Base-by-base conservation (phyloP, 2,888 invertebrate species). In the Netelia fuscicornis region DNA sequence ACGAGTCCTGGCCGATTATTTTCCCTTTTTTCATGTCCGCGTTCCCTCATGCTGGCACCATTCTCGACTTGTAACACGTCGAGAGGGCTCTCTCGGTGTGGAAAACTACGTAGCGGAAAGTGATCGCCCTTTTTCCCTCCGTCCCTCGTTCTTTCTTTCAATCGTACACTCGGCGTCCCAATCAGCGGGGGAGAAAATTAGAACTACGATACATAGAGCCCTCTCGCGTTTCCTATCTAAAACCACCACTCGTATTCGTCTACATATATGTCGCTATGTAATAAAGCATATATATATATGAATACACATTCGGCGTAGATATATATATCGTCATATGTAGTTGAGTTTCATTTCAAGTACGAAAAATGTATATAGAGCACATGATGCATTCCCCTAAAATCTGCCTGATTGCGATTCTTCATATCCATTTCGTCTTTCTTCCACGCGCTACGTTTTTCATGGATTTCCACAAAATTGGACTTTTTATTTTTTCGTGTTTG, bases 151-250 rank as follows among this genome's bases (percentile, higher is more conserved):
- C 60, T 67, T 52, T 60, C 60, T 68, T 68, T 68, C 81, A 75
- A 68, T 81, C 81, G 67, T 52, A 62, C 68, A 30, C 75, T 60
- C 68, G 68, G 42, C 23, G 58, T 81, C 52, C 75, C 81, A 75
- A 81, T 81, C 81, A 75, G 54, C 75, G 3, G 23, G 20, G 60
- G 62, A 68, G 58, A 52, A 75, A 75, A 81, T 81, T 81, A 75
- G 60, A 68, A 75, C 60, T 62, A 37, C 13, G 37, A 64, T 44
- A 37, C 13, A 81, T 42, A 11, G 42, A 20, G 65, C 65, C 52
- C 52, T 58, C 11, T 37, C 30, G 30, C 10, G 62, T 75, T 54
- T 65, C 13, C 17, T 67, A 42, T 44, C 25, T 20, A 48, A 48
- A 48, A 10, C 11, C 23, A 54, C 23, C 17, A 9, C 37, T 30